A percentile compares a stretch with the other conserved stretches of the same genome.
These are phyloP conservation scores for Adelosebastes latens DNA, from an alignment of 2,797 vertebrate species.

Conservation along the genomic window DNA sequence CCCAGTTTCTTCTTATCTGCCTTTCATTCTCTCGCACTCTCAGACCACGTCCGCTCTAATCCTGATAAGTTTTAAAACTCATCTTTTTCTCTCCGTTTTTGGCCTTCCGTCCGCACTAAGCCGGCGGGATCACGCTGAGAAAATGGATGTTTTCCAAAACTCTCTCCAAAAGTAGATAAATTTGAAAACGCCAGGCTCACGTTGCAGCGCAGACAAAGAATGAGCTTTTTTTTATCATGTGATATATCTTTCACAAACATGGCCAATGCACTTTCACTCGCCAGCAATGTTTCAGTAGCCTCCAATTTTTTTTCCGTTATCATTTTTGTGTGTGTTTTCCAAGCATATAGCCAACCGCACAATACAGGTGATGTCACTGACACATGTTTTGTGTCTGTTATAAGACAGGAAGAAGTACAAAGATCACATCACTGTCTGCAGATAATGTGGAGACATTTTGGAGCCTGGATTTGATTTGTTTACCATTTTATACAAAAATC, in stretches of 20 bases:
- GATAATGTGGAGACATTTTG: not conserved
- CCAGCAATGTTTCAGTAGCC: slow-evolving; percentile 42
- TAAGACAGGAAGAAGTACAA: slow-evolving; percentile 6
- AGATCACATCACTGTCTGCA: not conserved
- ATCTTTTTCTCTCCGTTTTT: slow-evolving; percentile 21
- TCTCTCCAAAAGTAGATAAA: slow-evolving; percentile 55
- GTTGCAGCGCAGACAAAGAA: slow-evolving; percentile 41
- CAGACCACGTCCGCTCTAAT: slow-evolving; percentile 39
- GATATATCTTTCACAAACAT: slow-evolving; percentile 62
- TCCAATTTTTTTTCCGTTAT: slow-evolving; percentile 13
- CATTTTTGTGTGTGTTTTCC: not conserved
- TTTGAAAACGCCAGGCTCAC: slow-evolving; percentile 45
- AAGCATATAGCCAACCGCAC: slow-evolving; percentile 2
- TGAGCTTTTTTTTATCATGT: slow-evolving; percentile 48
- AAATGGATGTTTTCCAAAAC: slow-evolving; percentile 52
- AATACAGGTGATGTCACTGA: slow-evolving; percentile 24
- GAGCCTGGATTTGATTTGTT: slow-evolving; percentile 4
- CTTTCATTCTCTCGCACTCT: slow-evolving; percentile 33
- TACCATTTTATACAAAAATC: not conserved
- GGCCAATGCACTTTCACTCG: slow-evolving; percentile 50
- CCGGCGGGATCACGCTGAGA: slow-evolving; percentile 22
- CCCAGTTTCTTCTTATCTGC: slow-evolving; percentile 28
- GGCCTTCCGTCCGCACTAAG: slow-evolving; percentile 28
- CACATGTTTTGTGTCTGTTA: slow-evolving; percentile 25
- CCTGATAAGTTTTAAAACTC: slow-evolving; percentile 45